A percentile compares a stretch with the other conserved stretches of the same genome.
These are phyloP conservation scores for Pongo abelii DNA, from an alignment of 2,113 vertebrate genomes.

Conservation along the genomic window DNA sequence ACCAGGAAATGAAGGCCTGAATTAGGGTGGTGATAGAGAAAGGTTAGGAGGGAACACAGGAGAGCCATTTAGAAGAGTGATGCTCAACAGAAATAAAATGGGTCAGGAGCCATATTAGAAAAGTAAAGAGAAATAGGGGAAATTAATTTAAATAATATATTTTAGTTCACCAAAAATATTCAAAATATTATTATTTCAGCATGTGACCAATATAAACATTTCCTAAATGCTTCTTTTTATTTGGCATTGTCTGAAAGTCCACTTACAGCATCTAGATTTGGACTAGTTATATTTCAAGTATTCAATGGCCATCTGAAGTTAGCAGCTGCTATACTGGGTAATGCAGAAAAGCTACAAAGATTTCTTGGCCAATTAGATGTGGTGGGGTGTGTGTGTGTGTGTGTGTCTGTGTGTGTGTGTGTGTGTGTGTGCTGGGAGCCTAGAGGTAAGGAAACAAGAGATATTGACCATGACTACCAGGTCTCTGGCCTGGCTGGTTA, in stretches of 20 bases:
- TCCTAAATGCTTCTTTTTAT: background rate
- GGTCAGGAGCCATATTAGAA: background rate
- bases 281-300: background rate
- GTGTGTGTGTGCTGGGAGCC: background rate
- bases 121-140: background rate
- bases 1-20: conserved; percentile 9
- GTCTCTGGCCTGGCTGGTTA: background rate
- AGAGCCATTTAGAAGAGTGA: background rate
- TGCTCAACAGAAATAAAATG: background rate
- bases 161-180: background rate
- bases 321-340: background rate
- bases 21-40: background rate
- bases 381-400: background rate
- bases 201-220: background rate
- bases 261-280: background rate
- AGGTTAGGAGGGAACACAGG: background rate
- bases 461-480: background rate
- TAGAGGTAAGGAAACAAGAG: background rate
- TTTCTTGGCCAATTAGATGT: background rate
- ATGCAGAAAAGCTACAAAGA: background rate
- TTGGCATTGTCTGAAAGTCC: background rate
- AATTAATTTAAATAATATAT: conserved; percentile 38
- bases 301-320: background rate
- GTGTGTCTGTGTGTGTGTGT: background rate
- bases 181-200: background rate